Conservation (phyloP, 2,113 vertebrate genomes). For the Kryptolebias marmoratus region DNA sequence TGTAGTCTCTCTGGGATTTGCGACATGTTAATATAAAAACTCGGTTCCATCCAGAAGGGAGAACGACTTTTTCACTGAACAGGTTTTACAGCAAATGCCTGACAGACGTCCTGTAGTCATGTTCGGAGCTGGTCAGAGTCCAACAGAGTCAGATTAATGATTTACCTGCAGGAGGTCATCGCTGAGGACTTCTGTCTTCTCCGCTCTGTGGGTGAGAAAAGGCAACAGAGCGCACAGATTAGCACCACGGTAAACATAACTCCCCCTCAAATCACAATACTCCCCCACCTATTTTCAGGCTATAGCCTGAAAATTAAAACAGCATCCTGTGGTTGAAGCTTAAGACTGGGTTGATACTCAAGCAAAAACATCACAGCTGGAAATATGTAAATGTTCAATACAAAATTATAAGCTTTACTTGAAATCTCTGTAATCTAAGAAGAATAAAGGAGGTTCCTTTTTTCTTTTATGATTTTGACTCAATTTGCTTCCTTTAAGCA, state of each 20-base stretch:
- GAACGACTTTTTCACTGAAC: not conserved
- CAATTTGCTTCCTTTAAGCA: constrained; percentile 16
- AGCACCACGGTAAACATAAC: constrained; percentile 26
- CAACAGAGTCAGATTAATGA: constrained; percentile 47
- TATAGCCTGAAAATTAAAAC: not conserved
- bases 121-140: constrained; percentile 7
- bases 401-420: not conserved
- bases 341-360: too few species aligned
- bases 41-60: not conserved
- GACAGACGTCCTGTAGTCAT: constrained; percentile 1
- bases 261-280: not conserved
- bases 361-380: not conserved
- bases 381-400: not conserved
- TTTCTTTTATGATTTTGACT: not conserved
- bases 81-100: not conserved
- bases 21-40: not conserved
- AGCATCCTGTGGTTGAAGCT: not conserved
- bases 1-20: not conserved
- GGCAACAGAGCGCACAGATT: constrained; percentile 54
- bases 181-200: constrained; percentile 98
- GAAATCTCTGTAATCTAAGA: not conserved
- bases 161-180: constrained; percentile 98
- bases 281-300: too few species aligned
- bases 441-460: not conserved
- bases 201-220: constrained; percentile 87